phyloP scores from a whole-genome alignment of 1,140 invertebrate genomes.

The Euura saliciscinereae region DNA sequence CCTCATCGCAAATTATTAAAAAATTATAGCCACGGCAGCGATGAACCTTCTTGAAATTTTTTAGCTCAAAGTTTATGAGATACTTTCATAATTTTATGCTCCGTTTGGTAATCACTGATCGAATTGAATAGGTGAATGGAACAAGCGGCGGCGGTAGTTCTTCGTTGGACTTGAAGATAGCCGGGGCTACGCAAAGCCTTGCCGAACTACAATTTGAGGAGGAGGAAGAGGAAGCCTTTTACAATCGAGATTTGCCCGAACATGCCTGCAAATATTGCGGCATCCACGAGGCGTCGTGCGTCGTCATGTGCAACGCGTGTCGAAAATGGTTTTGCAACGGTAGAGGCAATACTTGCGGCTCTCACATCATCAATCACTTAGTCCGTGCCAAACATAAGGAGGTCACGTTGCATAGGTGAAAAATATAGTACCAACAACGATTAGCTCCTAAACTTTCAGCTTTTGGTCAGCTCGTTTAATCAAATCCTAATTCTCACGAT shows the following conservation, averaged over 20 bases:
- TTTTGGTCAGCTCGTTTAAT: too few relatives aligned
- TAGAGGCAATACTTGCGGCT: slow-evolving; percentile 95
- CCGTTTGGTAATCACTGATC: too few relatives aligned
- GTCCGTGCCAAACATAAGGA: slow-evolving; percentile 99
- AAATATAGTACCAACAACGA: slow-evolving; percentile 10
- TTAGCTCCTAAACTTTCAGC: too few relatives aligned
- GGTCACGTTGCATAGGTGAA: slow-evolving; percentile 88
- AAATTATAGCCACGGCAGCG: too few relatives aligned
- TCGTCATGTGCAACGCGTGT: slow-evolving; percentile 98
- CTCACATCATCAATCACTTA: slow-evolving; percentile 98
- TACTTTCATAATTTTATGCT: too few relatives aligned
- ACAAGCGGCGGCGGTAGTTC: slow-evolving; percentile 47
- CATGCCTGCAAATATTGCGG: slow-evolving; percentile 99
- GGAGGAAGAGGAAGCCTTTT: slow-evolving; percentile 90
- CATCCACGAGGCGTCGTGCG: slow-evolving; percentile 96
- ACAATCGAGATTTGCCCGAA: slow-evolving; percentile 87
- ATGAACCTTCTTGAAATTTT: too few relatives aligned
- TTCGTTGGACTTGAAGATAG: slow-evolving; percentile 69
- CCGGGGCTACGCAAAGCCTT: slow-evolving; percentile 73
- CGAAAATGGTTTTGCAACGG: slow-evolving; percentile 99
- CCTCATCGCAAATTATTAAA: too few relatives aligned
- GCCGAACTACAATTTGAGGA: slow-evolving; percentile 87
- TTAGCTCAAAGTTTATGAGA: too few relatives aligned
- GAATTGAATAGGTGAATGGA: slow-evolving; percentile 67
- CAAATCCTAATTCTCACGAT: too few relatives aligned